Base-by-base conservation (phyloP, 2,888 invertebrate genomes). In the Ligdia adustata region DNA sequence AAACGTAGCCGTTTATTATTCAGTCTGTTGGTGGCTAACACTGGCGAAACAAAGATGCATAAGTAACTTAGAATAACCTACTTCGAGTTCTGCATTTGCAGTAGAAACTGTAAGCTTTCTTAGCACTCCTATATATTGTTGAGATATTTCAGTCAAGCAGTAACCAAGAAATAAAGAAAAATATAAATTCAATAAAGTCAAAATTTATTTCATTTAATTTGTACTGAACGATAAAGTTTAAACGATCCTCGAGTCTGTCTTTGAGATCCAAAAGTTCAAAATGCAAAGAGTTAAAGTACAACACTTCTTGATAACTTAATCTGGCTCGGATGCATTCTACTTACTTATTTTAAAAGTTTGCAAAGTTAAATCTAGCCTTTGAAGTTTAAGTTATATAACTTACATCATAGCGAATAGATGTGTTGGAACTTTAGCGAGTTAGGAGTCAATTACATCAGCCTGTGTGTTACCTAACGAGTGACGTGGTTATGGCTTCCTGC, bases 51-150 rank as follows among this genome's bases (percentile, higher is more conserved):
- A 18, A n/a, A 53, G 12, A 32, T 49, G 18, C 45, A 35, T 16
- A 46, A 49, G 32, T 39, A 35, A 52, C 35, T 33, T 29, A 18
- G 14, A n/a, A 35, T 16, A 46, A 49, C 37, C 35, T 35, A 52
- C 35, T 33, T 29, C 20, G 14, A 38, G 26, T 31, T 43, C 37
- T 9, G 31, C 24, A 38, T 28, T 48, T 24, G 31, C 18, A 9
- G 2, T 9, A 3, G 4, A n/a, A n/a, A 14, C 18, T 5, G 20
- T 33, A 18, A 20, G 9, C 22, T 28, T 20, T 27, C 6, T 24
- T 13, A 12, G 7, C 13, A 22, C n/a, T 13, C 26, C 13, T 26
- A 4, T 24, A 12, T 18, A 33, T n/a, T 9, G n/a, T n/a, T 18
- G 7, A n/a, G 4, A n/a, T 22, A 11, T 22, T 35, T n/a, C 11